Conservation (phyloP, 2,888 invertebrate species). For the Spicauda simplicius region DNA sequence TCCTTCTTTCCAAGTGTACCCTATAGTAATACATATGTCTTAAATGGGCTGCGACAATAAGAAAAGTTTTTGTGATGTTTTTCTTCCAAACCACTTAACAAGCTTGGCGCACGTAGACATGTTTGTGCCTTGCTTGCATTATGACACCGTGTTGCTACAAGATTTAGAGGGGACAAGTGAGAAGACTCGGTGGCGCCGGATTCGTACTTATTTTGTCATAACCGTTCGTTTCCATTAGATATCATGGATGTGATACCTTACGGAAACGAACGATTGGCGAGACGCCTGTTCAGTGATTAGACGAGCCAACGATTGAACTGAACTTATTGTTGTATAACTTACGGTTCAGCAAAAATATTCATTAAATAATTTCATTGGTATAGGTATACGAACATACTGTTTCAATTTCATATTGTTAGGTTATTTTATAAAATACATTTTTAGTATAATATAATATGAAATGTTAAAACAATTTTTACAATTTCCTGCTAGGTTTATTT, state of each 20-base stretch:
- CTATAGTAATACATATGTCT: constrained; percentile 54
- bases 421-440: too few species aligned
- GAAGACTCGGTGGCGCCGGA: constrained; percentile 77
- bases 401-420: too few species aligned
- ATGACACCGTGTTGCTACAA: constrained; percentile 82
- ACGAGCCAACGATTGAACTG: constrained; percentile 26
- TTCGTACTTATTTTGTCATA: constrained; percentile 64
- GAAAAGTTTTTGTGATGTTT: constrained; percentile 83
- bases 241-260: constrained; percentile 44
- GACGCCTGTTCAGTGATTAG: constrained; percentile 17
- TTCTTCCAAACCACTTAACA: constrained; percentile 85
- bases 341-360: not conserved
- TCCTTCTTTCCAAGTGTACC: constrained; percentile 3
- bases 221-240: constrained; percentile 8
- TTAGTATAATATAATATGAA: too few species aligned
- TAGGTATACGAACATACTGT: too few species aligned
- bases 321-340: not conserved
- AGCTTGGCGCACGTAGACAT: constrained; percentile 83
- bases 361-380: too few species aligned
- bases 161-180: constrained; percentile 82
- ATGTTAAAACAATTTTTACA: too few species aligned
- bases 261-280: constrained; percentile 32
- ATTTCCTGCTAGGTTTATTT: too few species aligned
- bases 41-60: constrained; percentile 81
- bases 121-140: constrained; percentile 84